Evolutionary conservation across 1,140 invertebrate species (phyloP).

Genomic region (Pectinophora gossypiella): DNA sequence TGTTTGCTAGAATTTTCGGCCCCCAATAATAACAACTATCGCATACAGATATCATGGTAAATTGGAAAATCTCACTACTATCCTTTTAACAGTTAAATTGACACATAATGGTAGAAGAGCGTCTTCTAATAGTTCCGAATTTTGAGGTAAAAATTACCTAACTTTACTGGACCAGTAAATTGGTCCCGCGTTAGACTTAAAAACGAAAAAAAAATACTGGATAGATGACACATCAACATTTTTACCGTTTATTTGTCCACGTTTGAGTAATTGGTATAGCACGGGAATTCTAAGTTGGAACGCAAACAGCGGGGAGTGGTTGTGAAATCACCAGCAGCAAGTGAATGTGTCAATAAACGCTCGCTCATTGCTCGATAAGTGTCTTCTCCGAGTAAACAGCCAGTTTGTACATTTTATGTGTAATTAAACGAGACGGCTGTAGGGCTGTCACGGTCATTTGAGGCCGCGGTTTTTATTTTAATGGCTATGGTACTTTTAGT

Average conservation of each 20-base stretch:
- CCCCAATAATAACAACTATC: no score
- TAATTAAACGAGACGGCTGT: constrained; percentile 43
- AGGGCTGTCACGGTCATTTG: background rate
- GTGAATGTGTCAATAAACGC: constrained; percentile 45
- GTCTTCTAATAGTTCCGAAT: no score
- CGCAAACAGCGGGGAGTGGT: constrained; percentile 21
- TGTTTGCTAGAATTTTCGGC: no score
- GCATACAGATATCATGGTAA: no score
- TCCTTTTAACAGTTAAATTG: no score
- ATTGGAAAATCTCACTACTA: no score
- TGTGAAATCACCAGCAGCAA: constrained; percentile 20
- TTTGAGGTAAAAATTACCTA: no score
- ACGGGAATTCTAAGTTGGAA: constrained; percentile 21
- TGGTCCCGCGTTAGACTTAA: no score
- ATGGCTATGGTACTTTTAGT: background rate
- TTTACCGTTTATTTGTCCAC: background rate
- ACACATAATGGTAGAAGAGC: no score
- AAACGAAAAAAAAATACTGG: no score
- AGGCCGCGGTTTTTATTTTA: background rate
- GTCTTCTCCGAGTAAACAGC: constrained; percentile 41
- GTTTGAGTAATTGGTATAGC: background rate
- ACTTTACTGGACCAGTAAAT: no score
- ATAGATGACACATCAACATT: no score
- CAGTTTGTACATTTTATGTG: constrained; percentile 50
- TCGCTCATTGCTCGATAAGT: constrained; percentile 44